A percentile compares a stretch with the other conserved stretches of the same genome.
These are phyloP conservation scores for Tholera decimalis DNA, from an alignment of 2,888 invertebrate genomes.

Conservation along the genomic window DNA sequence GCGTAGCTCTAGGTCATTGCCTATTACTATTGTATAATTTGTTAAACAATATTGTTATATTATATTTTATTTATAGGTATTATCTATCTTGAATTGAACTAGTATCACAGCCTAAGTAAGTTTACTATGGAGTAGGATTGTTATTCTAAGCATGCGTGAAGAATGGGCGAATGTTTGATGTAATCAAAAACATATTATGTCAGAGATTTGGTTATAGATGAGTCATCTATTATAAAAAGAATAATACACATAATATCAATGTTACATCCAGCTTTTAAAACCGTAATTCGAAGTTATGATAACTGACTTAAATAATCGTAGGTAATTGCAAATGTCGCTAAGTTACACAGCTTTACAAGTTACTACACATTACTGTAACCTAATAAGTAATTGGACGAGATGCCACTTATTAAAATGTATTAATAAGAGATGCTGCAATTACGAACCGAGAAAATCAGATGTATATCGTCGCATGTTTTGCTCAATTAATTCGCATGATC, in stretches of 20 bases:
- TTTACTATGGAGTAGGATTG: neutral
- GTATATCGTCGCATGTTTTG: conserved; percentile 35
- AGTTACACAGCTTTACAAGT: neutral
- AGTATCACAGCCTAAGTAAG: no score
- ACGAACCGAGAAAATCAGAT: conserved; percentile 43
- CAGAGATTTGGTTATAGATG: neutral
- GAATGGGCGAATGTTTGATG: neutral
- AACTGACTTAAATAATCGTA: neutral
- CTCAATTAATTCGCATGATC: conserved; percentile 55
- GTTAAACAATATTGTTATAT: conserved; percentile 51
- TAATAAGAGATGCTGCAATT: conserved; percentile 36
- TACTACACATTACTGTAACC: conserved; percentile 1
- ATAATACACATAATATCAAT: neutral
- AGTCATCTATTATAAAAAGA: neutral
- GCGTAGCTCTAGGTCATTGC: conserved; percentile 77
- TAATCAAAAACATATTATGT: neutral
- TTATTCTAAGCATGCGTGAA: neutral
- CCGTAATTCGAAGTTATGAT: neutral
- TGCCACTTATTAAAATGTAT: conserved; percentile 25
- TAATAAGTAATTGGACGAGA: conserved; percentile 18
- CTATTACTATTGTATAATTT: conserved; percentile 64
- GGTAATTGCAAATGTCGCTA: neutral
- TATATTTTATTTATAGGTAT: conserved; percentile 40
- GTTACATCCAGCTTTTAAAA: neutral
- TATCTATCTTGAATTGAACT: neutral